These are phyloP conservation scores for Stenotaenia linearis DNA, from an alignment of 2,888 invertebrate species.

Conservation along the genomic window DNA sequence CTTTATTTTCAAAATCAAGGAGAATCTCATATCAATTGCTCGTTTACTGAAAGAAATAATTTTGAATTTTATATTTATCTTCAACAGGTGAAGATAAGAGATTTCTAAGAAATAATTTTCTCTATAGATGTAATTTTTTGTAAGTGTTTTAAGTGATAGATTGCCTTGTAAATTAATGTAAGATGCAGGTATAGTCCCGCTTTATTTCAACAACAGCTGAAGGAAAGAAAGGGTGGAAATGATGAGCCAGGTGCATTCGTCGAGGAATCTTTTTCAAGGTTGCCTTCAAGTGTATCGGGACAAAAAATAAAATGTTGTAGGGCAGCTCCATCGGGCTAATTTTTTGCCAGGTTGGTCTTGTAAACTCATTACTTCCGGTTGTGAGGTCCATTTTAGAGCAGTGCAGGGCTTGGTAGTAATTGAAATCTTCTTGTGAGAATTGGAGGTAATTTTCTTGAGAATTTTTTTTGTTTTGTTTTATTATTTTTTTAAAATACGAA, in stretches of 20 bases:
- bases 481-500: not conserved
- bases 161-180: not conserved
- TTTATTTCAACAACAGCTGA: not conserved
- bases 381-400: slow-evolving; percentile 1
- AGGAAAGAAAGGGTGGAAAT: slow-evolving; percentile 15
- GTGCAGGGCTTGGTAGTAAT: slow-evolving; percentile 17
- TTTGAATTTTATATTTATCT: not conserved
- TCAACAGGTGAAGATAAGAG: not conserved
- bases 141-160: not conserved
- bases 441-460: not conserved
- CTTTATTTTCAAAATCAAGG: too few relatives aligned
- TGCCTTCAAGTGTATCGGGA: not conserved
- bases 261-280: slow-evolving; percentile 14
- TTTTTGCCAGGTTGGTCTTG: not conserved
- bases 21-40: too few relatives aligned
- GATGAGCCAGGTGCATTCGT: slow-evolving; percentile 19
- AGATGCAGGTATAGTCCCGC: slow-evolving; percentile 7
- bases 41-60: too few relatives aligned
- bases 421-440: slow-evolving; percentile 10
- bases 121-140: not conserved
- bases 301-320: slow-evolving; percentile 8
- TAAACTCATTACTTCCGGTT: slow-evolving; percentile 16
- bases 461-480: not conserved
- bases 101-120: not conserved
- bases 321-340: slow-evolving; percentile 5